Evolutionary conservation across 2,888 invertebrate species (phyloP), one percentile per base, ranked within the genome.

Genomic region (Rhabditophanes sp.): DNA sequence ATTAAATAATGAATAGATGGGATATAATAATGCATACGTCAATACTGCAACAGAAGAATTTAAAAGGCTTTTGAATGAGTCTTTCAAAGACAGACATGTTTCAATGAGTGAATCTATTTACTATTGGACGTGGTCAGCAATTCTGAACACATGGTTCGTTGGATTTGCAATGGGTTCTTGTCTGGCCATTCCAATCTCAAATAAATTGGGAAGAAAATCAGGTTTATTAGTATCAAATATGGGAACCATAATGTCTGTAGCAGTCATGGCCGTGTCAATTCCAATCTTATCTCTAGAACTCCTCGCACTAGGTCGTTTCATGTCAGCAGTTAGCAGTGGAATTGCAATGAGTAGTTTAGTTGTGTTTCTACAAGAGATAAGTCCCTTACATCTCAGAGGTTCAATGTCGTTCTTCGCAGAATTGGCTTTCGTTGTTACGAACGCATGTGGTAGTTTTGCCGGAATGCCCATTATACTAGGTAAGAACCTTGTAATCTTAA

Each of bases 331-430:
- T 5, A 42, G 47, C 2, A 43, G 52, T 5, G 56, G 50, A 7
- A 39, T 56, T 15, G 50, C 56, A 3, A 56, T 56, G 56, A 53
- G 54, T 36, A 41, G 47, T 9, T 37, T 56, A 15, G 53, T 56
- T 34, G 33, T 56, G 6, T 46, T 56, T 4, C 41, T 56, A 16
- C 56, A 56, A 54, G 57, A 57, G 33, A 45, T 51, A 19, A 42
- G 53, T 8, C 56, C 57, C 2, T 25, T 33, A 2, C 39, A 45
- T 25, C 47, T 57, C 39, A 48, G 50, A 20, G 57, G 57, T 0
- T 24, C 47, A 3, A 50, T 57, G 42, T 50, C 53, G 4, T 57
- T 57, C 45, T 57, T 53, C 28, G 57, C 54, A 2, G 57, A 57
- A 30, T 48, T 56, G 47, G 44, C 57, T 1, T 57, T 56, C 27